A percentile compares a stretch with the other conserved stretches of the same genome.
phyloP scores from a whole-genome alignment of 2,113 vertebrate genomes.

The Osmerus eperlanus region DNA sequence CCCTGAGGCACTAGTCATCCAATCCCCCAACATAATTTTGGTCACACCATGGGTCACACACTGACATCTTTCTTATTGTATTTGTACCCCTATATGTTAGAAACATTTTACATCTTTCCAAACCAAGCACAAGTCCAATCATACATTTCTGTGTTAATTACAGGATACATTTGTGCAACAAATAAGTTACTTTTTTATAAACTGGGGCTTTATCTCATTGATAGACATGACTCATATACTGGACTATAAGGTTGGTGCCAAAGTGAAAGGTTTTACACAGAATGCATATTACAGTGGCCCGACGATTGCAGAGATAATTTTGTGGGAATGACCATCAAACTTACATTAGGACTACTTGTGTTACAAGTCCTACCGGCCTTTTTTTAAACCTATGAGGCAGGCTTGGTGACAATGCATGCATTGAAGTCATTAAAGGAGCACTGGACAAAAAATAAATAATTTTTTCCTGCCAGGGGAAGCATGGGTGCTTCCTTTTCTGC shows the following conservation, averaged over 20 bases:
- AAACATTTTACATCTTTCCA: background rate
- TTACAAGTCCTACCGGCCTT: background rate
- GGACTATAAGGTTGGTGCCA: background rate
- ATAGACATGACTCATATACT: background rate
- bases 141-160: conserved; percentile 10
- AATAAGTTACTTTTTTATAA: background rate
- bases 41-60: too few relatives aligned
- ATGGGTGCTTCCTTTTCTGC: too few relatives aligned
- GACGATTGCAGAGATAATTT: conserved; percentile 3
- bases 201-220: background rate
- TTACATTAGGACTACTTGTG: background rate
- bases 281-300: conserved; percentile 11
- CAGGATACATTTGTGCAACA: background rate
- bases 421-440: background rate
- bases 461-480: too few relatives aligned
- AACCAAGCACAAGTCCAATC: background rate
- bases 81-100: too few relatives aligned
- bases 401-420: too few relatives aligned
- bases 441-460: background rate
- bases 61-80: too few relatives aligned
- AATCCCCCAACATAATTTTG: too few relatives aligned
- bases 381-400: too few relatives aligned
- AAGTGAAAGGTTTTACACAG: conserved; percentile 4
- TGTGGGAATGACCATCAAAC: background rate
- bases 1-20: too few relatives aligned